Evolutionary conservation across 2,113 vertebrate species (phyloP), one percentile per base, ranked within the genome.

Genomic region (Turnix velox): DNA sequence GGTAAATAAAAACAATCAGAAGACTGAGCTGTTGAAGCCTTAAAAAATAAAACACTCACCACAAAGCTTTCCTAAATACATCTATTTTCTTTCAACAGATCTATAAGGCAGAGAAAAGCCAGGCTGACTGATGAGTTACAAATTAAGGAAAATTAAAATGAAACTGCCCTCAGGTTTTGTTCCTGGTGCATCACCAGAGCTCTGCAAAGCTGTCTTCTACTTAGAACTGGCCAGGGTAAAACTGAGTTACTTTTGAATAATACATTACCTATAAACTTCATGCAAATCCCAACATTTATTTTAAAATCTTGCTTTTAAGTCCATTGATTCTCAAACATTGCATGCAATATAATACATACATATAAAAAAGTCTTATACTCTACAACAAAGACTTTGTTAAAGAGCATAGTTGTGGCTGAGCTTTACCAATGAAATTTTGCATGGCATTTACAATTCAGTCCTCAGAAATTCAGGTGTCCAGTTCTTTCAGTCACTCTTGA

Each of bases 331-430:
- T 69, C 22, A 51, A 67, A 25, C 27, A 40, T 19, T 46, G 62
- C 62, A 78, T 79, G 66, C 35, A 68, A 85, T 92, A 40, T 27
- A 91, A 51, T 37, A 48, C 17, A 71, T 31, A 40, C 37, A 12
- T 17, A 42, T 15, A 49, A 13, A 19, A 20, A 22, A 19, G 23
- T 80, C n/a, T 28, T 31, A 55, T 33, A 79, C 49, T 46, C 67
- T 28, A 52, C 94, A 96, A 92, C 55, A 77, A 87, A 42, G 24
- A 65, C 46, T 91, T 86, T 75, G 11, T 61, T 95, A 83, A 84
- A 81, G 39, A 75, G 16, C 31, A 10, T 17, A 45, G 7, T 48
- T 55, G 11, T 72, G 67, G 67, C 14, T 65, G 46, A 96, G 78
- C 4, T 93, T 88, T 76, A 40, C n/a, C 49, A 77, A 65, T 7